Evolutionary conservation across 1,140 invertebrate species (phyloP), one percentile per base, ranked within the genome.

Genomic region (Globodera ellingtonae): DNA sequence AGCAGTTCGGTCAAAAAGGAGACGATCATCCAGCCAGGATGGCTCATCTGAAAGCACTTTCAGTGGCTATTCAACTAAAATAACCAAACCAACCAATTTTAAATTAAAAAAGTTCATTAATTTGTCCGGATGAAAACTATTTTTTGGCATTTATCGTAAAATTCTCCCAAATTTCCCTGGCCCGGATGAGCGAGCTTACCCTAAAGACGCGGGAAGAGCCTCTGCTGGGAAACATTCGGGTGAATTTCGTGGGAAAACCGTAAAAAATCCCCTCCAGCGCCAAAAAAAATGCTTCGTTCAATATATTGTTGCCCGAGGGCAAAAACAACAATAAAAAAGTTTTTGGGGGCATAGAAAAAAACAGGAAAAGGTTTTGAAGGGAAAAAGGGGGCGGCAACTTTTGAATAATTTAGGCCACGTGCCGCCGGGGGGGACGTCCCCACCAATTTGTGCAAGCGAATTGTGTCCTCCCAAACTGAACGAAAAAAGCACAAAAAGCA

Each of bases 11-110:
- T 89, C 46, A 88, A 79, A 18, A 88, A 89, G 46, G 88, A 89
- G 18, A 88, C 88, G 83, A 88, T 88, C 67, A 88, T 85, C 87
- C 87, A 88, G 9, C 85, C 85, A n/a, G 87, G 87, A 80, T 88
- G 88, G 50, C 80, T 82, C 87, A 88, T 88, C 9, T 67, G 56
- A 62, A 18, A 13, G 56, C 10, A 18, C 18, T 62, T 62, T 62
- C 13, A 18, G 15, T 62, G 35, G 35, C 2, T 21, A 18, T 62
- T 62, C 18, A 62, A 18, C 4, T 62, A 62, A 62, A 62, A 9
- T 52, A 52, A 52, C 52, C 35, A 35, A 35, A 2, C 35, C 1
- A 35, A 35, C 24, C 13, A 10, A 9, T 10, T 10, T 52, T 52
- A 15, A 52, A 52, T 52, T 52, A 52, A 10, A 52, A 52, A 52